phyloP scores from a whole-genome alignment of 2,797 vertebrate genomes.

The Phataginus tricuspis region DNA sequence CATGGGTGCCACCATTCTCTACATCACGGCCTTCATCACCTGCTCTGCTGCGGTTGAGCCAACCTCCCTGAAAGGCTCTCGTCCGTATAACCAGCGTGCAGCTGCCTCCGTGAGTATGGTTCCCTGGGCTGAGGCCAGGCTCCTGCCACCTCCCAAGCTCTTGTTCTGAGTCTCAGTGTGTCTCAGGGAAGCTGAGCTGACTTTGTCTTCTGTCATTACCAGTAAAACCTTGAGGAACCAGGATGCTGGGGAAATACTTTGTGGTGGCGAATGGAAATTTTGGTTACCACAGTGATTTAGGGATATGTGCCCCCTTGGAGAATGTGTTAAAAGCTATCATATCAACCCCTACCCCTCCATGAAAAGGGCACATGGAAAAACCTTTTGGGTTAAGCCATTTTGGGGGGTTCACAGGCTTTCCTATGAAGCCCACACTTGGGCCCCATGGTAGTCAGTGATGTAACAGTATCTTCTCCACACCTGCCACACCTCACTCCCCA shows the following conservation, averaged over 20 bases:
- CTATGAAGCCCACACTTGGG: neutral
- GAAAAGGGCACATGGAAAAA: neutral
- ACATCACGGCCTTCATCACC: constrained; percentile 91
- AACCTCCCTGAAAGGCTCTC: constrained; percentile 3
- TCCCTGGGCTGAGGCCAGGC: neutral
- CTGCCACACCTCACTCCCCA: accelerated
- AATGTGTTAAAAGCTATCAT: neutral
- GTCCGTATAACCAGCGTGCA: constrained; percentile 84
- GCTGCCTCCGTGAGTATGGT: constrained; percentile 90
- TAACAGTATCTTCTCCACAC: no score
- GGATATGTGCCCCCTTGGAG: neutral
- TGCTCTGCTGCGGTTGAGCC: constrained; percentile 83
- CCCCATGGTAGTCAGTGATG: neutral
- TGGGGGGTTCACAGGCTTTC: neutral
- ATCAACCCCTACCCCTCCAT: neutral
- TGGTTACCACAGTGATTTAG: neutral
- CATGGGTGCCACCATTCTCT: constrained; percentile 86
- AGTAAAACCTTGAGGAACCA: neutral
- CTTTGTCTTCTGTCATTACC: neutral
- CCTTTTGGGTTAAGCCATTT: neutral
- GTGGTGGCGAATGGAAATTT: neutral
- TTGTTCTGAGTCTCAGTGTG: neutral
- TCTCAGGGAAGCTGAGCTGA: neutral
- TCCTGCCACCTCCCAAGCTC: neutral
- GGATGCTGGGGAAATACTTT: neutral